Conservation (phyloP, 1,140 invertebrate genomes). For the Metopolophium dirhodum region DNA sequence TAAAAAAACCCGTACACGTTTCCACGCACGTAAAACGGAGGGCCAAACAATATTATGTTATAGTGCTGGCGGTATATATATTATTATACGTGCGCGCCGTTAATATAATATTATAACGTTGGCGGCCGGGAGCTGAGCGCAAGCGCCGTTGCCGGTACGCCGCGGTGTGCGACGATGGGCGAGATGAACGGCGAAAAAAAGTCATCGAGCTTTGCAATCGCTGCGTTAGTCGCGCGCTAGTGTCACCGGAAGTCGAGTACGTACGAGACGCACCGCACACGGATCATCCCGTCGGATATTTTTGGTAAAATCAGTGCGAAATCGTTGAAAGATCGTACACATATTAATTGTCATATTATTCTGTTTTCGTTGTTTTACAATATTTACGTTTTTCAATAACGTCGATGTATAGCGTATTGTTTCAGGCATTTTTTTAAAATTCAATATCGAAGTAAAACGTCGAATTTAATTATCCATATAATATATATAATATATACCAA, state of each 20-base stretch:
- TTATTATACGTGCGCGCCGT: not conserved
- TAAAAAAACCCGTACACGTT: not conserved
- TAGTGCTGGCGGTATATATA: not conserved
- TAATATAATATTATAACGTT: constrained; percentile 14
- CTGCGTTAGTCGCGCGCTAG: constrained; percentile 14
- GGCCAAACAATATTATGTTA: constrained; percentile 19
- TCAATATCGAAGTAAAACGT: not conserved
- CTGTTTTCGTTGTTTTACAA: not conserved
- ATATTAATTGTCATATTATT: not conserved
- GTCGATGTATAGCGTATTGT: not conserved
- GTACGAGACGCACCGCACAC: constrained; percentile 12
- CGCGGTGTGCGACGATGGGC: not conserved
- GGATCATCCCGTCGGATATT: not conserved
- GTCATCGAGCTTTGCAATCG: constrained; percentile 43
- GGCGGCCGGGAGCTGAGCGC: not conserved
- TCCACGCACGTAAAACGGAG: not conserved
- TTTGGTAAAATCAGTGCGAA: constrained; percentile 12
- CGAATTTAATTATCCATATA: not conserved
- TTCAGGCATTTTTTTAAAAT: not conserved
- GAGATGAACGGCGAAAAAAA: constrained; percentile 39
- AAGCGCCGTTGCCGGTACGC: constrained; percentile 7
- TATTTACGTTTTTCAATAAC: not conserved
- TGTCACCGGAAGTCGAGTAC: constrained; percentile 33
- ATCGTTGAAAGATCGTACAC: not conserved
- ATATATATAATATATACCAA: not conserved